Base-by-base conservation (phyloP, 2,888 invertebrate species). In the Ornithoptera priamus region DNA sequence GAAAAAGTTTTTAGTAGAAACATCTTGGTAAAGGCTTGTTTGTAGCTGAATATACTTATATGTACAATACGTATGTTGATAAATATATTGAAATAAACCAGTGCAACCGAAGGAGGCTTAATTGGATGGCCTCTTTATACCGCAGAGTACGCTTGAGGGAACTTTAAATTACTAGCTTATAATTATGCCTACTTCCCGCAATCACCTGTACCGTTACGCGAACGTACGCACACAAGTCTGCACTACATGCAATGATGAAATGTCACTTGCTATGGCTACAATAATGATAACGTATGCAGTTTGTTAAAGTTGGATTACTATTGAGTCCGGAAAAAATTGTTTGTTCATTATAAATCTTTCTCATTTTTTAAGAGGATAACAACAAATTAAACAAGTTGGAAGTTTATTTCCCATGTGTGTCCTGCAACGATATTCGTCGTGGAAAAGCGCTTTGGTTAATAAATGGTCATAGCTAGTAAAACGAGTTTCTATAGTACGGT, bases 51-150 rank as follows among this genome's bases (percentile, higher is more conserved):
- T 17, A 50, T 50, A 50, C 3, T 39, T 39, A 39, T 10, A 10
- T 10, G 50, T 17, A 50, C 17, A 50, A 50, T 46, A 46, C 30
- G n/a, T n/a, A 17, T 17, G 39, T 15, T 20, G 10, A 50, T 46
- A 22, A 6, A 17, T 10, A 15, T 56, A 36, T 63, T 63, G n/a
- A 46, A 63, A 63, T 63, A 56, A 63, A 53, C 50, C 53, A 24
- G n/a, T 36, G 22, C n/a, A 30, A n/a, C 20, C 30, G 53, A 50
- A 50, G 15, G 7, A 10, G 18, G 56, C 56, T 30, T 20, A n/a
- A 56, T 56, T 30, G n/a, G n/a, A 53, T 63, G 24, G 18, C 36
- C 36, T 56, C 46, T 62, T 24, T 50, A 56, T 36, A 36, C 56
- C 4, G 53, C 53, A 18, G 18, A 17, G 18, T 53, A 63, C 30